phyloP scores from a whole-genome alignment of 2,888 invertebrate genomes.

The Xanthorhoe designata region DNA sequence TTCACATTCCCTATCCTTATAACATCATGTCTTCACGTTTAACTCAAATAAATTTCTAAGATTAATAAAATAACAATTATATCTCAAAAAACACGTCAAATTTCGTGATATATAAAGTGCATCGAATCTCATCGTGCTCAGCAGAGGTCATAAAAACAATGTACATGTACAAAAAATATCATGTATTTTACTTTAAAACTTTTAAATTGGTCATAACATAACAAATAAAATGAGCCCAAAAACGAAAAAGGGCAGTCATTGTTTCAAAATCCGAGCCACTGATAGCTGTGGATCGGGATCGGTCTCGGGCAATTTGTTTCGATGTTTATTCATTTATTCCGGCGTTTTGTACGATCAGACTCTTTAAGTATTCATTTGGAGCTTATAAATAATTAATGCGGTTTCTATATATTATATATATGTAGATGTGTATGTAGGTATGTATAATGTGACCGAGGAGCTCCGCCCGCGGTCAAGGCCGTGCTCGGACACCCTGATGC shows the following conservation, averaged over 20 bases:
- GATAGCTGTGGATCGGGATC: constrained; percentile 50
- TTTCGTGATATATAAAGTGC: constrained; percentile 15
- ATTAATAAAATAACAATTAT: constrained; percentile 2
- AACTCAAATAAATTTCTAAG: constrained; percentile 15
- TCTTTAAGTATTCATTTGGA: constrained; percentile 78
- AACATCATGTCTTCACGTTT: constrained; percentile 11
- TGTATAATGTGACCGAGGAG: constrained; percentile 55
- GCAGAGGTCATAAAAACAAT: constrained; percentile 29
- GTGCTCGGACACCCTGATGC: constrained; percentile 52
- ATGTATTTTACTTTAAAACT: constrained; percentile 39
- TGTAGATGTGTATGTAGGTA: constrained; percentile 41
- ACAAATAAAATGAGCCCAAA: constrained; percentile 48
- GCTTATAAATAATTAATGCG: constrained; percentile 79
- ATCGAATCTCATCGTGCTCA: constrained; percentile 15
- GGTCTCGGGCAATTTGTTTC: constrained; percentile 70
- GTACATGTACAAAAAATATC: constrained; percentile 28
- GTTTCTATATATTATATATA: constrained; percentile 48
- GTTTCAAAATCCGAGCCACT: constrained; percentile 53
- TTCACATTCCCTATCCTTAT: constrained; percentile 15
- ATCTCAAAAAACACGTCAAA: constrained; percentile 16
- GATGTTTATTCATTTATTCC: constrained; percentile 79
- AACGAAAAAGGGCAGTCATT: constrained; percentile 56
- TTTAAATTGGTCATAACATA: constrained; percentile 50
- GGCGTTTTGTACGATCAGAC: constrained; percentile 67
- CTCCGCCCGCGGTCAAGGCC: constrained; percentile 71